These are phyloP conservation scores for Eurois occulta DNA, from an alignment of 2,888 invertebrate species.

Conservation along the genomic window DNA sequence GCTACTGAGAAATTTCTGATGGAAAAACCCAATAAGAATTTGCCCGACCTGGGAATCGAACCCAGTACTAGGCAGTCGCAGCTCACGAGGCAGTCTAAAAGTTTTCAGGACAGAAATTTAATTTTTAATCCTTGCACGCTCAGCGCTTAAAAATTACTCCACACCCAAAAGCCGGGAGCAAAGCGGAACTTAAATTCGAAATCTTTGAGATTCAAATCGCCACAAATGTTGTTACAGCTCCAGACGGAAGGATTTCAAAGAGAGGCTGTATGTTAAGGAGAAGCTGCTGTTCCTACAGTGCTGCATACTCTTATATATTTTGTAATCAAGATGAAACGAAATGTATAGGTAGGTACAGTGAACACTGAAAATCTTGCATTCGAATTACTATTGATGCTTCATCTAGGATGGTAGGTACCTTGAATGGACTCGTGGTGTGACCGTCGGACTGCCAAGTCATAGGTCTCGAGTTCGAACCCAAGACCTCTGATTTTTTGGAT, in stretches of 20 bases:
- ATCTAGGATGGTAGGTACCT: background rate
- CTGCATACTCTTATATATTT: background rate
- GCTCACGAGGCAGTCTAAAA: too few relatives aligned
- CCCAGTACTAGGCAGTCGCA: too few relatives aligned
- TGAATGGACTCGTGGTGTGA: too few relatives aligned
- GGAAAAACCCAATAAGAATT: too few relatives aligned
- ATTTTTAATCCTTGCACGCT: conserved; percentile 13
- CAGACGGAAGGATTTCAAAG: conserved; percentile 82
- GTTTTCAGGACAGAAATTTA: background rate
- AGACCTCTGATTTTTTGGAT: too few relatives aligned
- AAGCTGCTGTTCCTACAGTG: background rate
- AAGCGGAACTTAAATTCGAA: conserved; percentile 85
- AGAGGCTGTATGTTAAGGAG: conserved; percentile 50
- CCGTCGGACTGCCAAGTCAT: too few relatives aligned
- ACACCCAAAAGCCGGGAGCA: conserved; percentile 70
- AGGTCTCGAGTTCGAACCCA: too few relatives aligned
- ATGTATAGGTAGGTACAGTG: background rate
- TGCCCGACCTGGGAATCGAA: too few relatives aligned
- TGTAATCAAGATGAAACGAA: background rate
- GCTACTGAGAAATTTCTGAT: too few relatives aligned
- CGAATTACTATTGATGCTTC: background rate
- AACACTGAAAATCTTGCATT: background rate
- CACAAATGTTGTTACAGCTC: conserved; percentile 82
- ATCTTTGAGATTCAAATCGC: conserved; percentile 90
- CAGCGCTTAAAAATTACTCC: conserved; percentile 55